A percentile compares a stretch with the other conserved stretches of the same genome.
phyloP scores from a whole-genome alignment of 1,140 invertebrate genomes.

The Bombus difficillimus region DNA sequence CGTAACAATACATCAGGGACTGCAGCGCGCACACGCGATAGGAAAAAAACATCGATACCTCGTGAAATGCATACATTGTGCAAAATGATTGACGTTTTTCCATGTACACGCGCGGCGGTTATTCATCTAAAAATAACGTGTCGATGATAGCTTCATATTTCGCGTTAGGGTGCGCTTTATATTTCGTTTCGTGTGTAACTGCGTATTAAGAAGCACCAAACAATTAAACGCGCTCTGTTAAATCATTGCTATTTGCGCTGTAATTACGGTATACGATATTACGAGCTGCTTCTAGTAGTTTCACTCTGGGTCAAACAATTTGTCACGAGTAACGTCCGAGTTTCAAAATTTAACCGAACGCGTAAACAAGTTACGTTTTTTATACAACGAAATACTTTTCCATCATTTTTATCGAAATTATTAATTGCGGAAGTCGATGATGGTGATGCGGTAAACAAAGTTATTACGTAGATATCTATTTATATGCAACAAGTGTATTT shows the following conservation, averaged over 20 bases:
- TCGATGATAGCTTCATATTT: neutral
- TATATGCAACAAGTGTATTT: neutral
- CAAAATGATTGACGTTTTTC: constrained; percentile 25
- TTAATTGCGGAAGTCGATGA: neutral
- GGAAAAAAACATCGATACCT: constrained; percentile 4
- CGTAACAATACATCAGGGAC: constrained; percentile 15
- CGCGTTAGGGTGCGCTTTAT: neutral
- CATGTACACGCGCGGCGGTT: neutral
- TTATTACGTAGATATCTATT: neutral
- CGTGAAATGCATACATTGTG: constrained; percentile 2
- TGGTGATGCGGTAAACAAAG: no score
- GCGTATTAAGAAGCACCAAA: neutral
- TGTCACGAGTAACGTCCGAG: neutral
- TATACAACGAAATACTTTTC: no score
- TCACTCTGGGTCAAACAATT: no score
- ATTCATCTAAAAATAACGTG: constrained; percentile 14
- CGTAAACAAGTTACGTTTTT: neutral
- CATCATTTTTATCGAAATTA: neutral
- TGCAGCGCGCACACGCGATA: neutral
- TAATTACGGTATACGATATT: neutral
- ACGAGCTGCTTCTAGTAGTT: neutral
- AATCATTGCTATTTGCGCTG: neutral
- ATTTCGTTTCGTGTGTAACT: neutral
- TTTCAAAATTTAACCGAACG: neutral
- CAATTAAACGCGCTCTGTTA: neutral